These are phyloP conservation scores for Tetanocera ferruginea DNA, from an alignment of 2,888 invertebrate species.

Conservation along the genomic window DNA sequence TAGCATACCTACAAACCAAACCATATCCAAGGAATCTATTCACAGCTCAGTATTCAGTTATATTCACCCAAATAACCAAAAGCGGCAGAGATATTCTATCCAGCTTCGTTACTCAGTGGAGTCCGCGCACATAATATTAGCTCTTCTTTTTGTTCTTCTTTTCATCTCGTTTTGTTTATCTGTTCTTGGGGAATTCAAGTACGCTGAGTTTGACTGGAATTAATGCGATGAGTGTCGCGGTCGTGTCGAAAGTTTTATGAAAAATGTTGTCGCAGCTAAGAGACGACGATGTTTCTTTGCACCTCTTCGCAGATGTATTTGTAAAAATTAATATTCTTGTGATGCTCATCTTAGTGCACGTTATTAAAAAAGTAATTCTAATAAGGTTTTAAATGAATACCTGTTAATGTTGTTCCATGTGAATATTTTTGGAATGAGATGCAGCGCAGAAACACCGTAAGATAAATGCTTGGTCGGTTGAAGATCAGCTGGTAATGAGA, in stretches of 20 bases:
- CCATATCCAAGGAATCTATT: conserved; percentile 18
- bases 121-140: neutral
- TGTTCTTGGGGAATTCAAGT: conserved; percentile 21
- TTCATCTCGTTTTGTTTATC: neutral
- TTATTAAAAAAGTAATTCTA: conserved; percentile 64
- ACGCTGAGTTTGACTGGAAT: conserved; percentile 49
- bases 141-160: neutral
- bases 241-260: conserved; percentile 54
- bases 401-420: conserved; percentile 13
- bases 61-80: conserved; percentile 33
- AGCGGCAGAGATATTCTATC: neutral
- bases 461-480: neutral
- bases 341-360: conserved; percentile 4
- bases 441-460: neutral
- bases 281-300: neutral
- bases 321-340: conserved; percentile 59
- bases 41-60: conserved; percentile 40
- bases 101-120: neutral
- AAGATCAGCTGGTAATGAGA: conserved; percentile 13
- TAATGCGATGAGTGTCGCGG: conserved; percentile 52
- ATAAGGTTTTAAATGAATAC: conserved; percentile 51
- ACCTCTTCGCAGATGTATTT: conserved; percentile 20
- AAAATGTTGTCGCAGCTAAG: conserved; percentile 39
- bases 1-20: conserved; percentile 18
- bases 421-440: conserved; percentile 9